Conservation (phyloP, 2,113 vertebrate genomes). For the Sander lucioperca region DNA sequence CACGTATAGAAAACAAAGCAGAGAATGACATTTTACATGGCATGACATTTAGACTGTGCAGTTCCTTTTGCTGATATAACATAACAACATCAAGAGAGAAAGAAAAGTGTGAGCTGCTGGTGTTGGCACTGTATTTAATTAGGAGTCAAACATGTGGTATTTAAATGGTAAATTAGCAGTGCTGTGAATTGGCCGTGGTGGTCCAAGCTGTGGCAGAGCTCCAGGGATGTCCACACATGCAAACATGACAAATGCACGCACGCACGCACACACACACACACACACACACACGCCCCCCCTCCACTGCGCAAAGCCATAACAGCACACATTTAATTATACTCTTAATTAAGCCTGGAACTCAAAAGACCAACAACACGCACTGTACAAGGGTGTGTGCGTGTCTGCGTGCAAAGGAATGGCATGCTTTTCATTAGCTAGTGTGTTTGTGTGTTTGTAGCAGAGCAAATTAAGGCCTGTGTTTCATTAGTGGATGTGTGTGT, state of each 20-base stretch:
- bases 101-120: background rate
- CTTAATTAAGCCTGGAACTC: constrained; percentile 73
- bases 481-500: constrained; percentile 16
- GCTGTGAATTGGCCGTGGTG: constrained; percentile 63
- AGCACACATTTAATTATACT: constrained; percentile 69
- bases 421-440: constrained; percentile 25
- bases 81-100: background rate
- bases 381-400: background rate
- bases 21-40: constrained; percentile 23
- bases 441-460: background rate
- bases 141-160: constrained; percentile 76
- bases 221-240: constrained; percentile 32
- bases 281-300: constrained; percentile 32
- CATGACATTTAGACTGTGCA: constrained; percentile 43
- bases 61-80: constrained; percentile 5
- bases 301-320: constrained; percentile 65
- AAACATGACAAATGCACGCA: constrained; percentile 6
- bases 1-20: constrained; percentile 23
- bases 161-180: constrained; percentile 72
- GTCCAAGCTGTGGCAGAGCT: constrained; percentile 64
- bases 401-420: constrained; percentile 36
- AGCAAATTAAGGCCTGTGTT: constrained; percentile 32
- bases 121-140: constrained; percentile 65
- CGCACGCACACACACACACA: background rate
- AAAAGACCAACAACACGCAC: constrained; percentile 52